Evolutionary conservation across 2,797 vertebrate species (phyloP).

Genomic region (Artibeus lituratus): DNA sequence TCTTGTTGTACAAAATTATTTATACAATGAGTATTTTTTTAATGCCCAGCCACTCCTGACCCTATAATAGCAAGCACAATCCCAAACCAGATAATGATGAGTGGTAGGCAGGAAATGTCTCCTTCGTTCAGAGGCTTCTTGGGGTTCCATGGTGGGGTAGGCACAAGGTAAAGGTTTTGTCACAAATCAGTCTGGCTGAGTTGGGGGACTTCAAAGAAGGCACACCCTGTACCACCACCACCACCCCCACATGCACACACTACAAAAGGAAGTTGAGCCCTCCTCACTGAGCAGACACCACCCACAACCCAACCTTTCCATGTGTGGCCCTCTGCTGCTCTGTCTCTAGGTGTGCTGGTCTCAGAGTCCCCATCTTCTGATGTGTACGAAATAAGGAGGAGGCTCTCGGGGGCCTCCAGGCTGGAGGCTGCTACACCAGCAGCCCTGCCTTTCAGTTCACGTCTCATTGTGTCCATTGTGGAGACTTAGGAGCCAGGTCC

Average conservation of each 20-base stretch:
- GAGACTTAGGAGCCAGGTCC: background rate
- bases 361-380: background rate
- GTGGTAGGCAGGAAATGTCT: background rate
- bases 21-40: background rate
- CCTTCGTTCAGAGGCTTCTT: background rate
- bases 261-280: background rate
- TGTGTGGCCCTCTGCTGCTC: background rate
- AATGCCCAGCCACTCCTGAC: background rate
- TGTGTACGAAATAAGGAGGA: background rate
- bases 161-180: background rate
- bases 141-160: background rate
- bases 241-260: rapidly evolving
- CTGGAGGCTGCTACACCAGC: background rate
- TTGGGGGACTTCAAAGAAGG: background rate
- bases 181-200: background rate
- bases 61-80: background rate
- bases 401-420: background rate
- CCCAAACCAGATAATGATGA: background rate
- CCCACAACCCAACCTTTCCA: background rate
- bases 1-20: background rate
- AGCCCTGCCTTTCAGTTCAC: background rate
- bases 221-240: background rate
- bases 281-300: background rate
- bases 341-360: background rate
- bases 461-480: background rate